phyloP scores from a whole-genome alignment of 1,140 invertebrate genomes.

The Myzus persicae region DNA sequence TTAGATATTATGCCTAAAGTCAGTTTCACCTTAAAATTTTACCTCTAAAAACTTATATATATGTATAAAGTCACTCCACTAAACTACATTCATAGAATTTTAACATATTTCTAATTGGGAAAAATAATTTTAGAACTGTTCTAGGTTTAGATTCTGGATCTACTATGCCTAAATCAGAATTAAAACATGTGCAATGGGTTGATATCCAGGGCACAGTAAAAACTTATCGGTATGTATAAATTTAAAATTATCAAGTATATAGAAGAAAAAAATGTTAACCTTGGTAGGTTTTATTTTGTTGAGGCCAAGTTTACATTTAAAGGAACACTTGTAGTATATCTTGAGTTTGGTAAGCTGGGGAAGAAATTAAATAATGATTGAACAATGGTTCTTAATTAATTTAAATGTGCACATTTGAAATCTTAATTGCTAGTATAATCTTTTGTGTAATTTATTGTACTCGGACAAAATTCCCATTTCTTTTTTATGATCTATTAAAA shows the following conservation, averaged over 20 bases:
- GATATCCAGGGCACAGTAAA: constrained; percentile 65
- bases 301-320: neutral
- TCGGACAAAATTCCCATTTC: neutral
- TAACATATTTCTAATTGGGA: neutral
- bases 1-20: neutral
- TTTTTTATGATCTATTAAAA: neutral
- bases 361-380: neutral
- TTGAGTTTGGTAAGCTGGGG: neutral
- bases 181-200: constrained; percentile 67
- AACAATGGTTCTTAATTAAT: neutral
- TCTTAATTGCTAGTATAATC: neutral
- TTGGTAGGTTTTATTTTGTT: neutral
- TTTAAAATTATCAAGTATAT: neutral
- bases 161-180: constrained; percentile 68
- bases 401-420: neutral
- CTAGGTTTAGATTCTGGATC: constrained; percentile 68
- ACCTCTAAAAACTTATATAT: neutral
- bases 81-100: neutral
- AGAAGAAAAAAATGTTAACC: neutral
- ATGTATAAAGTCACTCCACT: neutral
- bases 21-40: neutral
- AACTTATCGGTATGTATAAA: constrained; percentile 67
- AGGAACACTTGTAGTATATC: neutral
- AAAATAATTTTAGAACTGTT: constrained; percentile 65
- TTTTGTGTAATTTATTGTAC: neutral